These are phyloP conservation scores for Cotesia vestalis DNA, from an alignment of 1,140 invertebrate species.

Conservation along the genomic window DNA sequence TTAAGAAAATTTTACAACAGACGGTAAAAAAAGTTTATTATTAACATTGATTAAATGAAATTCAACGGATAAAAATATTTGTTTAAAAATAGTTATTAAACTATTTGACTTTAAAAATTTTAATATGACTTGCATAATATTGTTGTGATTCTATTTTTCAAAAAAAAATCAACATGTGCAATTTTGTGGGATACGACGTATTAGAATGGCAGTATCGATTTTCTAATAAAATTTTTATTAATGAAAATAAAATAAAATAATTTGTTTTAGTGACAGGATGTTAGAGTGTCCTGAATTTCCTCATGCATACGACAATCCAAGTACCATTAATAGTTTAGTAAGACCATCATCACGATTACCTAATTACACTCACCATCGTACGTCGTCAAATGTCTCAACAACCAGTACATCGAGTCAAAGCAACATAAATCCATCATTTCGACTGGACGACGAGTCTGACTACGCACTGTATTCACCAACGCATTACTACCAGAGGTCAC, in stretches of 20 bases:
- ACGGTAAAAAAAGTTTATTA: too few relatives aligned
- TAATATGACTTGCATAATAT: too few relatives aligned
- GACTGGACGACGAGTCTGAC: conserved; percentile 73
- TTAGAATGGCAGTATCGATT: too few relatives aligned
- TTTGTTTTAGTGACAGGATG: conserved; percentile 58
- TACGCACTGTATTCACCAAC: conserved; percentile 63
- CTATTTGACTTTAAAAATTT: too few relatives aligned
- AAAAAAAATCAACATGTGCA: too few relatives aligned
- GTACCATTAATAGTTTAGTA: conserved; percentile 65
- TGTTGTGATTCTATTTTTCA: too few relatives aligned
- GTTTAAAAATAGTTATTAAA: too few relatives aligned
- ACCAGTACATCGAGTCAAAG: conserved; percentile 69
- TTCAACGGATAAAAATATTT: too few relatives aligned
- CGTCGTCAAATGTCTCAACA: conserved; percentile 78
- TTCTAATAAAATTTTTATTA: conserved; percentile 3
- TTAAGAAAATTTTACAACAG: too few relatives aligned
- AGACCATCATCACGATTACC: conserved; percentile 64
- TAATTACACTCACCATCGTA: conserved; percentile 70
- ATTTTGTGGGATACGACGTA: too few relatives aligned
- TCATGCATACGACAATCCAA: conserved; percentile 72
- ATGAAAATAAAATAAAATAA: conserved; percentile 19
- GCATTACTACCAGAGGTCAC: conserved; percentile 51
- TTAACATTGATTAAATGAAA: too few relatives aligned
- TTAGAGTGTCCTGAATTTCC: conserved; percentile 61
- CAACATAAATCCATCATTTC: conserved; percentile 71